Percentiles rank a stretch among this genome's conserved stretches.
Conservation (phyloP, 1,140 invertebrate genomes). For the Harpegnathos saltator region DNA sequence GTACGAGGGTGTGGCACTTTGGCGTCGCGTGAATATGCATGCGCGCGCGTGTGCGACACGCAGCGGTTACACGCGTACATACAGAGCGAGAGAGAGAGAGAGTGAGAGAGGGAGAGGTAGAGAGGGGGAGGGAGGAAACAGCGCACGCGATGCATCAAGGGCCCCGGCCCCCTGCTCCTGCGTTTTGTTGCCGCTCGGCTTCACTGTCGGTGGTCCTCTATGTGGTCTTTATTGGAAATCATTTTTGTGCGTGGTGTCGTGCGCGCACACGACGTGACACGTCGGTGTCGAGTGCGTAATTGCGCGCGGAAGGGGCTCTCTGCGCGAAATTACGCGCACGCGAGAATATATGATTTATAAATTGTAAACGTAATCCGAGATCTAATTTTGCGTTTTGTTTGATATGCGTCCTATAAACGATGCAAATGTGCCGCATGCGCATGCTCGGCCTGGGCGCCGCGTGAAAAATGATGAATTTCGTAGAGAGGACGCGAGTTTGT, state of each 20-base stretch:
- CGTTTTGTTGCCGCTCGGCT: conserved; percentile 31
- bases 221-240: conserved; percentile 32
- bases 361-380: neutral
- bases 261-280: neutral
- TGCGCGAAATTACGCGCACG: neutral
- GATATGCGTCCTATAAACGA: neutral
- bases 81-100: too few relatives aligned
- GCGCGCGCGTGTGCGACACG: conserved; percentile 38
- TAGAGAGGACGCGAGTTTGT: too few relatives aligned
- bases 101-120: too few relatives aligned
- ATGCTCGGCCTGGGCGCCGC: neutral
- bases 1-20: conserved; percentile 72
- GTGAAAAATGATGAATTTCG: conserved; percentile 11
- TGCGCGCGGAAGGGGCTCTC: neutral
- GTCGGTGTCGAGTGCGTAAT: neutral
- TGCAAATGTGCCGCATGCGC: neutral
- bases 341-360: neutral
- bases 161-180: conserved; percentile 33
- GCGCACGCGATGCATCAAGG: neutral
- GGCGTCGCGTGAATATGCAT: conserved; percentile 72
- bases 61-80: conserved; percentile 34
- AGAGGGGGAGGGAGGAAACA: too few relatives aligned
- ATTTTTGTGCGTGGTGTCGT: conserved; percentile 37
- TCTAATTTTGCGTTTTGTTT: neutral
- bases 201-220: neutral